phyloP scores from a whole-genome alignment of 1,140 invertebrate species.

The Sarcophaga bullata region DNA sequence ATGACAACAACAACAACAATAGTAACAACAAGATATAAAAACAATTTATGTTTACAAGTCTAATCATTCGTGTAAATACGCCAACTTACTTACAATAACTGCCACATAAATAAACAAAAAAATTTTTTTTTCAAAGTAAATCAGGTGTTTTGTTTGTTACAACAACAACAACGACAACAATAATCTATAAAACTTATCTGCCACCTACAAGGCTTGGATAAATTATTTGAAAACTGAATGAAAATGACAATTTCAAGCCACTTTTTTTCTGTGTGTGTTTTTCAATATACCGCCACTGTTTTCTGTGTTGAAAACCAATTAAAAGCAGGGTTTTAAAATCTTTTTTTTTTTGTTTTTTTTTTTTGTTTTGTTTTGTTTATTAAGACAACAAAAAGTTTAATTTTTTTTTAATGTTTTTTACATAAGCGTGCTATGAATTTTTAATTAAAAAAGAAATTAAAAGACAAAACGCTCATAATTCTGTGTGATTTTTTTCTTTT shows the following conservation, averaged over 20 bases:
- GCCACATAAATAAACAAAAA: not conserved
- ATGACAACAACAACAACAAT: too few relatives aligned
- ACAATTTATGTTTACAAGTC: constrained; percentile 32
- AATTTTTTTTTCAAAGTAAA: not conserved
- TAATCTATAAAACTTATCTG: too few relatives aligned
- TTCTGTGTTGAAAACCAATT: constrained; percentile 29
- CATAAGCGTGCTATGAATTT: constrained; percentile 30
- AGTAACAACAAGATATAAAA: too few relatives aligned
- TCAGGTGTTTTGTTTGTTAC: not conserved
- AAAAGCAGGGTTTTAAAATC: constrained; percentile 23
- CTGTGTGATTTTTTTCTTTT: not conserved
- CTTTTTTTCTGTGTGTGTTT: not conserved
- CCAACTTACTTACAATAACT: not conserved
- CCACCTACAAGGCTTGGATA: not conserved
- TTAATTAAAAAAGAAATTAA: constrained; percentile 12
- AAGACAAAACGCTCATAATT: not conserved
- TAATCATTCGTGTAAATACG: constrained; percentile 38
- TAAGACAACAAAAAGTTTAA: not conserved
- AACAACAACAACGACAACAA: not conserved
- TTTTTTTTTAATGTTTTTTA: not conserved
- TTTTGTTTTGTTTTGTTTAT: not conserved
- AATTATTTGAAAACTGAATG: constrained; percentile 5
- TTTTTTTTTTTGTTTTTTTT: not conserved
- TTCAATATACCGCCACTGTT: not conserved
- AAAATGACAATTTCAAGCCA: too few relatives aligned